Evolutionary conservation across 1,140 invertebrate species (phyloP).

Genomic region (Drosophila kepulauana): DNA sequence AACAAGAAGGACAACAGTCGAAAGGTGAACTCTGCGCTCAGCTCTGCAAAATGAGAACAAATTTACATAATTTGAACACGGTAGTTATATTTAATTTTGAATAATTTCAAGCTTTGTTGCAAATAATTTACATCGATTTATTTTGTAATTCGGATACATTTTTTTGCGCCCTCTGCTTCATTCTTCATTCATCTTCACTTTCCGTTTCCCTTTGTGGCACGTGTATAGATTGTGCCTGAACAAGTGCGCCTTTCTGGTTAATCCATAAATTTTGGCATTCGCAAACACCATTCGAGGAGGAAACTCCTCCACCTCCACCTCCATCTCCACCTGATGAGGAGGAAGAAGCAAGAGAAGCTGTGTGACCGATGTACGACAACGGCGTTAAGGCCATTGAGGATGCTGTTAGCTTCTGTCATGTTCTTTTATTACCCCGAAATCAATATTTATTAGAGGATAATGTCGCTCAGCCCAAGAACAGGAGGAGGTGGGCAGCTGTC

Average conservation of each 20-base stretch:
- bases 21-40: constrained; percentile 42
- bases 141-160: constrained; percentile 50
- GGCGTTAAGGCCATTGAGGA: constrained; percentile 50
- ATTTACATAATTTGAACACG: constrained; percentile 60
- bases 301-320: background rate
- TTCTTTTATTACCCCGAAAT: constrained; percentile 65
- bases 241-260: constrained; percentile 29
- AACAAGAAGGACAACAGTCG: constrained; percentile 37
- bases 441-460: constrained; percentile 74
- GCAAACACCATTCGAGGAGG: background rate
- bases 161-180: background rate
- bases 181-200: constrained; percentile 1
- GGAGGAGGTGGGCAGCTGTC: constrained; percentile 19
- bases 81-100: constrained; percentile 66
- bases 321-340: background rate
- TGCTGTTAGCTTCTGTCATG: constrained; percentile 64
- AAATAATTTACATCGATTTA: constrained; percentile 67
- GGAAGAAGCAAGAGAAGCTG: background rate
- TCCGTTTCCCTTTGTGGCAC: background rate
- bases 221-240: background rate
- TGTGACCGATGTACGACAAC: constrained; percentile 45
- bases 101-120: constrained; percentile 65
- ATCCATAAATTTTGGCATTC: constrained; percentile 50
- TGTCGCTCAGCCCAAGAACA: constrained; percentile 23
- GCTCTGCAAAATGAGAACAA: constrained; percentile 36